phyloP scores from a whole-genome alignment of 2,888 invertebrate genomes.

The Desoria tigrina region DNA sequence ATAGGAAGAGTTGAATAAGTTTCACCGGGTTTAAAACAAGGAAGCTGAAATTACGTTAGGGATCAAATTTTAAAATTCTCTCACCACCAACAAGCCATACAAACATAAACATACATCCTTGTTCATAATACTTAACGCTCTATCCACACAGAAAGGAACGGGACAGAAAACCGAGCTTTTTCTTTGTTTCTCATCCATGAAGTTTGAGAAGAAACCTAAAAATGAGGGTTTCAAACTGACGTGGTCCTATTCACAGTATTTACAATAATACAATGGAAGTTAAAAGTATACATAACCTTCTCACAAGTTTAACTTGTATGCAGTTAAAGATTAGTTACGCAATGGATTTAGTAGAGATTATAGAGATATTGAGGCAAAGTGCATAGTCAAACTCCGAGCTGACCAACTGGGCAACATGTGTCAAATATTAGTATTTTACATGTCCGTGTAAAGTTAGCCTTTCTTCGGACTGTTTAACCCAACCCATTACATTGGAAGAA shows the following conservation, averaged over 20 bases:
- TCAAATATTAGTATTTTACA: neutral
- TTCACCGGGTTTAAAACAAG: constrained; percentile 6
- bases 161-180: constrained; percentile 2
- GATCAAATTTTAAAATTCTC: neutral
- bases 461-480: constrained; percentile 9
- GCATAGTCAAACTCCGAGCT: neutral
- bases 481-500: neutral
- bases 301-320: neutral
- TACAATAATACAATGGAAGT: too few relatives aligned
- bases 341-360: neutral
- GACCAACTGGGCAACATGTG: constrained; percentile 34
- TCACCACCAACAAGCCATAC: neutral
- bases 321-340: constrained; percentile 21
- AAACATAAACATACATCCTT: constrained; percentile 2
- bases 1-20: too few relatives aligned
- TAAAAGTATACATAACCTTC: too few relatives aligned
- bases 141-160: neutral
- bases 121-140: too few relatives aligned
- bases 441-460: neutral
- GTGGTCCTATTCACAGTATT: too few relatives aligned
- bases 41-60: constrained; percentile 1
- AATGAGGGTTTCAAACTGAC: too few relatives aligned
- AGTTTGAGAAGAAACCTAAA: constrained; percentile 15
- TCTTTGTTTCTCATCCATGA: constrained; percentile 18
- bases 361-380: too few relatives aligned